These are phyloP conservation scores for Serilophus lunatus DNA, from an alignment of 2,113 vertebrate species.

Conservation along the genomic window DNA sequence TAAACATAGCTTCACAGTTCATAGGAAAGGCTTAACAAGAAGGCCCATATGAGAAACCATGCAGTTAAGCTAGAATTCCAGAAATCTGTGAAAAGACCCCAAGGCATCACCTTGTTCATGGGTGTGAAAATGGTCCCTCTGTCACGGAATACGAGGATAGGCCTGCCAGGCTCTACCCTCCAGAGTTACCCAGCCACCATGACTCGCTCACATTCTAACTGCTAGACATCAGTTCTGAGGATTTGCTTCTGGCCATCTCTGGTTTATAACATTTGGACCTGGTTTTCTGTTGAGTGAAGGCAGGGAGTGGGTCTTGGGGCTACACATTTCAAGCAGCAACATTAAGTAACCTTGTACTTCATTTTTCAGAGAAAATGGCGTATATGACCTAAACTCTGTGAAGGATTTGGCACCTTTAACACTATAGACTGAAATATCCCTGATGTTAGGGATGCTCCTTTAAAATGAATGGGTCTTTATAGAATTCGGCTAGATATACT, in stretches of 20 bases:
- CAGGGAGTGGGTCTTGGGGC: not conserved
- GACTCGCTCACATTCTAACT: not conserved
- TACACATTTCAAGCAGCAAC: not conserved
- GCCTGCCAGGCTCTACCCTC: not conserved
- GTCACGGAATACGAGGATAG: not conserved
- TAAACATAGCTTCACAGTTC: no score
- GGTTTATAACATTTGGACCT: not conserved
- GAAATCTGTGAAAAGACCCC: no score
- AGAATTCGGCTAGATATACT: not conserved
- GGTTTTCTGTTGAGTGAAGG: not conserved
- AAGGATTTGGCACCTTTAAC: not conserved
- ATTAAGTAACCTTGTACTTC: not conserved
- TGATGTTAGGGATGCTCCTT: not conserved
- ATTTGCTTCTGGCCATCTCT: not conserved
- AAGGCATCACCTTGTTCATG: not conserved
- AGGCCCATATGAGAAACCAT: no score
- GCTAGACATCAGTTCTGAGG: not conserved
- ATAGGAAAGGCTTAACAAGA: no score
- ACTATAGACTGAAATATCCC: not conserved
- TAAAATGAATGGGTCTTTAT: not conserved
- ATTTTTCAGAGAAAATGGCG: not conserved
- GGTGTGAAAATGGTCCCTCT: not conserved
- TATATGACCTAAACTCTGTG: not conserved
- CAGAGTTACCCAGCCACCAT: accelerated
- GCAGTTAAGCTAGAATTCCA: no score